Evolutionary conservation across 2,113 vertebrate species (phyloP).

Genomic region (Cynopterus brachyotis): DNA sequence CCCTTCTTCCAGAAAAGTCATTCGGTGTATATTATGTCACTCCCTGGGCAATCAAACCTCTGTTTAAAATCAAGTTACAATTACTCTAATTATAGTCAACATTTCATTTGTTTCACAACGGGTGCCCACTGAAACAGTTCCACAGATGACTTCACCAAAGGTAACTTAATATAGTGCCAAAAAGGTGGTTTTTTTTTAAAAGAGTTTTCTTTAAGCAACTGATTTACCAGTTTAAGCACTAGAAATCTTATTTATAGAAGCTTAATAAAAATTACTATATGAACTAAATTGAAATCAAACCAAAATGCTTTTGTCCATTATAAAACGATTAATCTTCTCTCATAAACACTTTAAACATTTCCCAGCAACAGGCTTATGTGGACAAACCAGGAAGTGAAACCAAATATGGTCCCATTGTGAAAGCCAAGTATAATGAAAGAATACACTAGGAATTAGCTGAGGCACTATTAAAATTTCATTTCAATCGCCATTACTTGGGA

Average conservation of each 20-base stretch:
- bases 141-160: background rate
- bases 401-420: background rate
- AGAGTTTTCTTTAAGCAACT: background rate
- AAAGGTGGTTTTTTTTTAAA: background rate
- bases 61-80: constrained; percentile 57
- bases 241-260: constrained; percentile 28
- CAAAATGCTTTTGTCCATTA: background rate
- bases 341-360: constrained; percentile 51
- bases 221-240: background rate
- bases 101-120: constrained; percentile 50
- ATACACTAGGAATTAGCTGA: constrained; percentile 12
- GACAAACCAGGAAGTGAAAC: constrained; percentile 66
- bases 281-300: constrained; percentile 21
- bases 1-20: background rate
- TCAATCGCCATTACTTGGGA: constrained; percentile 53
- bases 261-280: constrained; percentile 33
- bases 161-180: constrained; percentile 32
- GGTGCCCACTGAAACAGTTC: constrained; percentile 46
- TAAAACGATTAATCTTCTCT: constrained; percentile 29
- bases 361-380: constrained; percentile 48
- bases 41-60: background rate
- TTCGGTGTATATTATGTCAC: background rate
- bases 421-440: background rate
- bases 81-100: constrained; percentile 22
- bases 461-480: constrained; percentile 49